These are phyloP conservation scores for Taurulus bubalis DNA, from an alignment of 2,113 vertebrate species.

Conservation along the genomic window DNA sequence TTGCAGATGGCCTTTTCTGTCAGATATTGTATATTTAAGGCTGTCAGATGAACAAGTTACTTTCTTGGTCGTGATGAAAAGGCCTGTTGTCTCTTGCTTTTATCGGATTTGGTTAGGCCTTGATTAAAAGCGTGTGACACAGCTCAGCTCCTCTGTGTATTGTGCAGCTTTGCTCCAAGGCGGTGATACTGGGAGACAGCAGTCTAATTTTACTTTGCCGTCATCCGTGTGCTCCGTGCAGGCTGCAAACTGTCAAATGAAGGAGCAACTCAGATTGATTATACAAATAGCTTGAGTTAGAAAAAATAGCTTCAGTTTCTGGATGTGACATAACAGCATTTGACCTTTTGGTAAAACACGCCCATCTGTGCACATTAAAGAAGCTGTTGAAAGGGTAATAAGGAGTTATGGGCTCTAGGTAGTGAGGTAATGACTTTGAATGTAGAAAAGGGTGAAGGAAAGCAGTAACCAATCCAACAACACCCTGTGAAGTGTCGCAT, in stretches of 20 bases:
- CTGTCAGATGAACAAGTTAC: constrained; percentile 57
- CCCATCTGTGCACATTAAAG: constrained; percentile 12
- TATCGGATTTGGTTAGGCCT: constrained; percentile 69
- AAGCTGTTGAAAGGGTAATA: constrained; percentile 15
- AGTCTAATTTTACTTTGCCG: constrained; percentile 64
- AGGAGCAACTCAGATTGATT: constrained; percentile 21
- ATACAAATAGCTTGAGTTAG: background rate
- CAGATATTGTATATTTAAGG: constrained; percentile 63
- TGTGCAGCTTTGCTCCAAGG: constrained; percentile 52
- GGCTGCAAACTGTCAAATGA: constrained; percentile 6
- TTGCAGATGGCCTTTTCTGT: constrained; percentile 36
- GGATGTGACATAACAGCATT: background rate
- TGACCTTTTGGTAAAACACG: constrained; percentile 4
- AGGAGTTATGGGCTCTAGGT: background rate
- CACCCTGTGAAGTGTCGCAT: constrained; percentile 31
- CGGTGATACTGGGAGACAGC: constrained; percentile 24
- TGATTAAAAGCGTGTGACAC: constrained; percentile 80
- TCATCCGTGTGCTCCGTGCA: constrained; percentile 42
- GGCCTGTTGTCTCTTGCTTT: constrained; percentile 62
- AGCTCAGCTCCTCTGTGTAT: constrained; percentile 64
- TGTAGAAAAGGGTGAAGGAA: constrained; percentile 2
- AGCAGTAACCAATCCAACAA: constrained; percentile 9
- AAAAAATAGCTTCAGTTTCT: constrained; percentile 23
- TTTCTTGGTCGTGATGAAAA: constrained; percentile 67
- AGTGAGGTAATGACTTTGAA: constrained; percentile 5